Base-by-base conservation (phyloP, 2,113 vertebrate genomes). In the Danionella cerebrum region DNA sequence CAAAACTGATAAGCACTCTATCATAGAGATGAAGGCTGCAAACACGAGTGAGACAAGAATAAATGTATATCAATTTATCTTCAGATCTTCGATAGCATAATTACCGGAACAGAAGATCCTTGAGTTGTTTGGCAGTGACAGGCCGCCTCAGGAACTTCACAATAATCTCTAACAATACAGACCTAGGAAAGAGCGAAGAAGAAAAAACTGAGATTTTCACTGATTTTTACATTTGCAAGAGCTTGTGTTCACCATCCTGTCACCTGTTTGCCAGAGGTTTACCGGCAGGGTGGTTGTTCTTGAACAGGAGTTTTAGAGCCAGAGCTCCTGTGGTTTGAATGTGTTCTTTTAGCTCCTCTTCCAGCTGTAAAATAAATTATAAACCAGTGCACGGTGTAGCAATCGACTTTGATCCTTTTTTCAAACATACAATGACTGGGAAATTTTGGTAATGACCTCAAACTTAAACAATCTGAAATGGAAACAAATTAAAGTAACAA, bases 11-110 rank as follows among this genome's bases (percentile, higher is more conserved):
- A 55, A 71, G 52, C 1, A 48, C 35, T 45, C 73, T 64, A 33
- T 77, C 79, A 39, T 74, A 62, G 18, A 82, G 59, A 24, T 81
- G 78, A 18, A 82, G 67, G 60, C 72, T 82, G 47, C 29, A 35
- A 7, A 38, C 4, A 42, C 6, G 14, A 27, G 16, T 6, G 36
- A n/a, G 11, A 14, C 12, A 41, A 7, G 13, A 9, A 9, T 33
- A 14, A 1, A 9, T 27, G 3, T 50, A 52, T 29, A 31, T 29
- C 3, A 52, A 53, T 5, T n/a, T n/a, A n/a, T n/a, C n/a, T 16
- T 29, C 1, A 5, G 11, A 11, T 33, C 18, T 33, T 6, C 5
- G 29, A 33, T 33, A 33, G 9, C 29, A 33, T 6, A 25, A 36
- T 53, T 57, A 84, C 75, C 75, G 73, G 29, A 68, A 65, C 33